Evolutionary conservation across 1,140 invertebrate species (phyloP), one percentile per base, ranked within the genome.

Genomic region (Luehdorfia chinensis): DNA sequence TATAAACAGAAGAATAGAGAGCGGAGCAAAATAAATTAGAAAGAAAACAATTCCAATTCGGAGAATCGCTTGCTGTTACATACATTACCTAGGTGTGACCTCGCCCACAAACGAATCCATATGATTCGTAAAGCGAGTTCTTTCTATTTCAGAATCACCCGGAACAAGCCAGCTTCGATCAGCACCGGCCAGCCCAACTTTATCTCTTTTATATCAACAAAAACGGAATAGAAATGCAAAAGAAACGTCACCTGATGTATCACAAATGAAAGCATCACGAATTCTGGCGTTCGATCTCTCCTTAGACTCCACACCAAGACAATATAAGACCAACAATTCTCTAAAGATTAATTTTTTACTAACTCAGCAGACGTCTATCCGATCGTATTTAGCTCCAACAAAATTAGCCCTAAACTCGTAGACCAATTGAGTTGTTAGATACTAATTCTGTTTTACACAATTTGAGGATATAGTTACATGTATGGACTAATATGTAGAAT

Each of bases 121-220:
- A 31, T 37, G 68, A 63, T 75, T 75, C 74, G 61, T 66, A 50
- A 68, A 68, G 59, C 56, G 58, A 62, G 58, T 50, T 59, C 31
- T 68, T 71, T 71, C 59, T 61, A 56, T 75, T 77, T 75, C 75
- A 78, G 74, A 66, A 46, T 31, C 25, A 28, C 50, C 55, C 55
- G 55, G 52, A 47, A 49, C 58, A 21, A 43, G 43, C 41, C 57
- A 63, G 50, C 58, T 45, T 43, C 61, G 28, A 7, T 36, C 54
- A 36, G 49, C 46, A 32, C 36, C 56, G 43, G 27, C 28, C 49
- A 55, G 41, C 45, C 52, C 12, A 37, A 21, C 18, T 4, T 16
- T 16, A 37, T 6, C 18, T 23, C 21, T 21, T 21, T 21, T 19
- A 23, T 37, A 19, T 37, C n/a, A 37, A 19, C n/a, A n/a, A 6